Evolutionary conservation across 1,140 invertebrate genomes (phyloP).

Genomic region (Drepana arcuata): DNA sequence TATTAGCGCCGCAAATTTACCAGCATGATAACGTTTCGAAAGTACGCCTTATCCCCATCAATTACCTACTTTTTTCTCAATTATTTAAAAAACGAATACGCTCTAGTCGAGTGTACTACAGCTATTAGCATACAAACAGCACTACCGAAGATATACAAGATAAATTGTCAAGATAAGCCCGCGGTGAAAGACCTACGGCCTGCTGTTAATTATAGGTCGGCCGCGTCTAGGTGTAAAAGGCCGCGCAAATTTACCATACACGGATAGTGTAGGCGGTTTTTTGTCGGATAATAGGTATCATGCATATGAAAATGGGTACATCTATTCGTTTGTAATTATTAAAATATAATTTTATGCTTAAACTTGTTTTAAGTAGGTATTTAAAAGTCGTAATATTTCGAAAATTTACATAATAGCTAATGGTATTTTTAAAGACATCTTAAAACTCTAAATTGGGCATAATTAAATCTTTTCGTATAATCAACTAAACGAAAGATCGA

Average conservation of each 20-base stretch:
- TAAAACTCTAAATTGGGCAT: no score
- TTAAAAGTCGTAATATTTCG: no score
- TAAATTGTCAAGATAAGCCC: slow-evolving; percentile 56
- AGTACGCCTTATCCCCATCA: not conserved
- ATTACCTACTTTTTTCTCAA: not conserved
- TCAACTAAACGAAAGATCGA: no score
- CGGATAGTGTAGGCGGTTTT: not conserved
- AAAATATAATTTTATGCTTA: no score
- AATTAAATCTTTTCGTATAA: no score
- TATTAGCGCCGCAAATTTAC: no score
- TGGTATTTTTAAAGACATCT: no score
- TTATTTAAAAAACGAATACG: not conserved
- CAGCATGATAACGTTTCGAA: not conserved
- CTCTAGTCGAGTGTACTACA: slow-evolving; percentile 24
- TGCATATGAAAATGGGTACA: not conserved
- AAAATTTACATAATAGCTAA: no score
- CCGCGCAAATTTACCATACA: slow-evolving; percentile 33
- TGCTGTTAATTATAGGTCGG: slow-evolving; percentile 44
- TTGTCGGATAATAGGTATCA: slow-evolving; percentile 7
- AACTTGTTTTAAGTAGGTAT: no score
- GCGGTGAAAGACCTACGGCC: slow-evolving; percentile 47
- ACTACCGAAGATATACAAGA: slow-evolving; percentile 42
- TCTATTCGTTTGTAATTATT: no score
- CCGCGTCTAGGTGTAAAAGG: slow-evolving; percentile 26
- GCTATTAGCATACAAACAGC: slow-evolving; percentile 60